A percentile compares a stretch with the other conserved stretches of the same genome.
Conservation (phyloP, 2,888 invertebrate genomes). For the Acleris cristana region DNA sequence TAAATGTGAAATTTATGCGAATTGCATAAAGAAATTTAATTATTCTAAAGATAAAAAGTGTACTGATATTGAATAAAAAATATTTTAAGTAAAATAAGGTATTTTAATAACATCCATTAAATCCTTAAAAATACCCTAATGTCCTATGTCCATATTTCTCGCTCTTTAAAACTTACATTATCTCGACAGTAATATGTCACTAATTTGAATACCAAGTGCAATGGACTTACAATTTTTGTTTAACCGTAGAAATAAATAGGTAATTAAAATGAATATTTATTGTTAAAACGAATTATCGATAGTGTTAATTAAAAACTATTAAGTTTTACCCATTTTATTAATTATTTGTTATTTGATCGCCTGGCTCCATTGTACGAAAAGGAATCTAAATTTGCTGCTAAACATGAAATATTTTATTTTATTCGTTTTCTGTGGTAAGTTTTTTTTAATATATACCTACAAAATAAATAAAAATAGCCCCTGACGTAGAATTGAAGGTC, state of each 20-base stretch:
- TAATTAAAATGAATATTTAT: not conserved
- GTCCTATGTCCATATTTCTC: too few species aligned
- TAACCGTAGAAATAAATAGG: not conserved
- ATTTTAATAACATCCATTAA: not conserved
- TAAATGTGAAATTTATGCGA: slow-evolving; percentile 6
- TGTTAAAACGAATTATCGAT: not conserved
- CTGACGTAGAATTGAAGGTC: not conserved
- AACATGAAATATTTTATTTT: slow-evolving; percentile 3
- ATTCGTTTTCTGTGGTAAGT: slow-evolving; percentile 4
- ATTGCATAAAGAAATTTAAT: slow-evolving; percentile 11
- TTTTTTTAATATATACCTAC: not conserved
- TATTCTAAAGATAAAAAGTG: slow-evolving; percentile 18
- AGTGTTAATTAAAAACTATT: not conserved
- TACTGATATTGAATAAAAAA: slow-evolving; percentile 35
- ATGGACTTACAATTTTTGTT: not conserved
- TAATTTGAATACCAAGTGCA: too few species aligned
- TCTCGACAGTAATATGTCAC: too few species aligned
- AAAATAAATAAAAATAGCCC: not conserved
- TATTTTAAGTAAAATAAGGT: slow-evolving; percentile 19
- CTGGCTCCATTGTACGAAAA: too few species aligned
- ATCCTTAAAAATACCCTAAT: not conserved
- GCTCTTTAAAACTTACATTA: too few species aligned
- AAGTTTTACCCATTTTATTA: not conserved
- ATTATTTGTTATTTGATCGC: not conserved
- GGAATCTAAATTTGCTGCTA: too few species aligned